phyloP scores from a whole-genome alignment of 1,140 invertebrate genomes.

The Oreohelix idahoensis region DNA sequence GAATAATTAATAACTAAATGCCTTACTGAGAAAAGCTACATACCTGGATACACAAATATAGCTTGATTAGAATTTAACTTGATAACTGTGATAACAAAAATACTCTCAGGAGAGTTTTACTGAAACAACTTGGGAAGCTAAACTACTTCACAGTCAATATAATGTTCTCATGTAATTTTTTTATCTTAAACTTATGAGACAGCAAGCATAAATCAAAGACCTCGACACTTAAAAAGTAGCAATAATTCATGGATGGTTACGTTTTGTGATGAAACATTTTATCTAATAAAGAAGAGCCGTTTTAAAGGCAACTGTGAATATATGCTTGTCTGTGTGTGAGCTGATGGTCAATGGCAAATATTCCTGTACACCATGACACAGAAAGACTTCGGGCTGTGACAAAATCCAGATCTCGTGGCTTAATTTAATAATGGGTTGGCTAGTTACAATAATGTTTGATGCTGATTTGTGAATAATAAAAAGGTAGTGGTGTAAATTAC shows the following conservation, averaged over 20 bases:
- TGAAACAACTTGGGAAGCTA: too few relatives aligned
- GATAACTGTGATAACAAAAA: too few relatives aligned
- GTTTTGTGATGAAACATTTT: not conserved
- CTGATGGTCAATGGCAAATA: constrained; percentile 49
- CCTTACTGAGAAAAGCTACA: too few relatives aligned
- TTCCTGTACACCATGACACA: constrained; percentile 46
- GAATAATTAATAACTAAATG: too few relatives aligned
- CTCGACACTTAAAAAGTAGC: not conserved
- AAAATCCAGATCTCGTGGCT: constrained; percentile 55
- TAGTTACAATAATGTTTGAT: constrained; percentile 45
- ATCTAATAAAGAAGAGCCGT: not conserved
- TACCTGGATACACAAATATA: too few relatives aligned
- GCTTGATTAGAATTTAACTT: too few relatives aligned
- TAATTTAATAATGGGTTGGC: constrained; percentile 45
- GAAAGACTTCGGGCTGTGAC: constrained; percentile 58
- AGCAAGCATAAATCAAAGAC: not conserved
- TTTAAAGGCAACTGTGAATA: constrained; percentile 24
- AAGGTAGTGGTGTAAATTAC: constrained; percentile 14
- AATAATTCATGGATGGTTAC: not conserved
- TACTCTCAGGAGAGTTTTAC: too few relatives aligned
- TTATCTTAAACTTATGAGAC: too few relatives aligned
- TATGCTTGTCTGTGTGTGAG: constrained; percentile 3
- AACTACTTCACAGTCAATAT: too few relatives aligned
- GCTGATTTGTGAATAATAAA: constrained; percentile 29
- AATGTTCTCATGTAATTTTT: too few relatives aligned